Evolutionary conservation across 2,888 invertebrate species (phyloP), one percentile per base, ranked within the genome.

Genomic region (Tridacna crocea): DNA sequence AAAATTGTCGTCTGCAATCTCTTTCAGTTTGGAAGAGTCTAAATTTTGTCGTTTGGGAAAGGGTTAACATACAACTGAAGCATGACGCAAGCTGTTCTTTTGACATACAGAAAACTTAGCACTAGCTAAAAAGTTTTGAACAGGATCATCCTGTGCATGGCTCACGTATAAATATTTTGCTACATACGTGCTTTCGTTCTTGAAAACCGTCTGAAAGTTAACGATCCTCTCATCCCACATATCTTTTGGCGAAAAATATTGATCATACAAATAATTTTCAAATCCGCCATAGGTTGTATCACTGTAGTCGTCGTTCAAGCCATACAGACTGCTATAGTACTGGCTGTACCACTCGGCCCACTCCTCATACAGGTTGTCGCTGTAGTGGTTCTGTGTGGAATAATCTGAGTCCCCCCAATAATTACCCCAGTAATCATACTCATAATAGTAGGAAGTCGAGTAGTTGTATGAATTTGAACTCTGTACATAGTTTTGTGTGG

Each of bases 181-280:
- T 36, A 36, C 36, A 8, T 36, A 36, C 36, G 36, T 36, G 36
- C 36, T 36, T 58, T 82, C 79, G 19, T 87, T 85, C 24, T 75
- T 83, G 73, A 82, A 87, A n/a, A 58, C 65, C 36, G 80, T 73
- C 58, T 85, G 78, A 26, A 87, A 85, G 17, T 77, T 58, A 60
- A 77, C 58, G 3, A 79, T 73, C 66, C 80, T 26, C 13, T 73
- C 65, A 24, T 79, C 72, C 87, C 87, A 87, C 27, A 79, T 70
- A 55, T 84, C 84, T 27, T 82, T 83, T 13, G 77, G 83, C n/a
- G 74, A 75, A 27, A 65, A 58, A n/a, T 76, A 63, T 26, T 80
- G 72, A 55, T 80, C 76, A 26, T 63, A 55, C 48, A 79, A 15
- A 58, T 26, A 79, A 36, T 65, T 60, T 17, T 58, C 46, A 55